Evolutionary conservation across 2,888 invertebrate species (phyloP).

Genomic region (Crematogaster levior): DNA sequence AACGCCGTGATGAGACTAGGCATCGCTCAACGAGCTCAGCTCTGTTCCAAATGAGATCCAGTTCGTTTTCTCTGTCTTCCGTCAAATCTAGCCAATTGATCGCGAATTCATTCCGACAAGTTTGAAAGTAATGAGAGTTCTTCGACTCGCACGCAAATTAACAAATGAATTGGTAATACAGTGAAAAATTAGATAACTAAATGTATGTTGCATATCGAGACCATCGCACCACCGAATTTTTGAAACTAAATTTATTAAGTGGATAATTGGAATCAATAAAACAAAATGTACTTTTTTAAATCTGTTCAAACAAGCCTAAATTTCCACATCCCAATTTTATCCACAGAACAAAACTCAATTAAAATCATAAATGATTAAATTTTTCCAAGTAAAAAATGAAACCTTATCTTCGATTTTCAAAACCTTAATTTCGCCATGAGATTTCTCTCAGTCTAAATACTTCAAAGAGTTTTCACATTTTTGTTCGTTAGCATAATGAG

Average conservation of each 20-base stretch:
- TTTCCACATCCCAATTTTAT: neutral
- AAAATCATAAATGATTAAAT: constrained; percentile 10
- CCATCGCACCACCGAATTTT: neutral
- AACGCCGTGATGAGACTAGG: constrained; percentile 48
- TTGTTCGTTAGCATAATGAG: constrained; percentile 10
- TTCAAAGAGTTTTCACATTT: neutral
- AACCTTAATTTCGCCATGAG: neutral
- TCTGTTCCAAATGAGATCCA: constrained; percentile 68
- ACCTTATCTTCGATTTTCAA: neutral
- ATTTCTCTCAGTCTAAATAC: neutral
- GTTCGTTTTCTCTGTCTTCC: constrained; percentile 64
- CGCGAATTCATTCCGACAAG: constrained; percentile 57
- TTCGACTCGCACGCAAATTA: neutral
- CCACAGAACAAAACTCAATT: neutral
- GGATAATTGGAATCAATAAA: neutral
- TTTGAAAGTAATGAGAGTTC: constrained; percentile 42
- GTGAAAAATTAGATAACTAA: neutral
- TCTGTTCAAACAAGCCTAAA: neutral
- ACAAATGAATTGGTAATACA: neutral
- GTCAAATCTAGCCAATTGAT: constrained; percentile 61
- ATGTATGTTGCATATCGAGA: neutral
- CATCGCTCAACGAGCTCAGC: constrained; percentile 67
- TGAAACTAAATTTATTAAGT: neutral
- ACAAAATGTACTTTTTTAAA: neutral
- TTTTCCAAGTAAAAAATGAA: neutral